Conservation (phyloP, 1,140 invertebrate species). For the Drosophila kepulauana region DNA sequence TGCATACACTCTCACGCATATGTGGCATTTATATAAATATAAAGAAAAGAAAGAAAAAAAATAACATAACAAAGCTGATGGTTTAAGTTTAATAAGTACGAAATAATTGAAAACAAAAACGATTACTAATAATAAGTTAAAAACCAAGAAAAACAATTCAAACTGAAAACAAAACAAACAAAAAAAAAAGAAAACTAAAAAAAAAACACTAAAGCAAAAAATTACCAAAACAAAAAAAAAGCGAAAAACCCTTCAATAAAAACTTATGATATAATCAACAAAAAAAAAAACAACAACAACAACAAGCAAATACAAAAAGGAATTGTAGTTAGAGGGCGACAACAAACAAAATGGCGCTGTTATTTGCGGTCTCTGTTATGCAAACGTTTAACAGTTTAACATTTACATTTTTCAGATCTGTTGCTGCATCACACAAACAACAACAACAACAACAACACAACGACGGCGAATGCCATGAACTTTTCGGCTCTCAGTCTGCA, state of each 20-base stretch:
- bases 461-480: slow-evolving; percentile 69
- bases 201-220: slow-evolving; percentile 46
- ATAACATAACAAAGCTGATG: slow-evolving; percentile 53
- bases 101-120: slow-evolving; percentile 72
- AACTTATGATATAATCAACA: slow-evolving; percentile 85
- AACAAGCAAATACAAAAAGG: not conserved
- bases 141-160: slow-evolving; percentile 53
- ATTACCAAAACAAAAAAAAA: slow-evolving; percentile 49
- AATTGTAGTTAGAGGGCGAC: not conserved
- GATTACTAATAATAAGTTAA: slow-evolving; percentile 65
- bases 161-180: slow-evolving; percentile 24
- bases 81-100: slow-evolving; percentile 77
- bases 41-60: slow-evolving; percentile 7
- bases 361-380: slow-evolving; percentile 2
- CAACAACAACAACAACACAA: slow-evolving; percentile 38
- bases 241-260: slow-evolving; percentile 83
- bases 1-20: slow-evolving; percentile 47
- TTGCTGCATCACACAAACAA: slow-evolving; percentile 61
- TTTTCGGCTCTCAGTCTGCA: slow-evolving; percentile 69
- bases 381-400: slow-evolving; percentile 10
- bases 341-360: not conserved
- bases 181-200: slow-evolving; percentile 46
- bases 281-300: slow-evolving; percentile 53
- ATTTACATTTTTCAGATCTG: slow-evolving; percentile 61
- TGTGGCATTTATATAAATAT: slow-evolving; percentile 79